Evolutionary conservation across 2,113 vertebrate genomes (phyloP).

Genomic region (Theristicus caerulescens): DNA sequence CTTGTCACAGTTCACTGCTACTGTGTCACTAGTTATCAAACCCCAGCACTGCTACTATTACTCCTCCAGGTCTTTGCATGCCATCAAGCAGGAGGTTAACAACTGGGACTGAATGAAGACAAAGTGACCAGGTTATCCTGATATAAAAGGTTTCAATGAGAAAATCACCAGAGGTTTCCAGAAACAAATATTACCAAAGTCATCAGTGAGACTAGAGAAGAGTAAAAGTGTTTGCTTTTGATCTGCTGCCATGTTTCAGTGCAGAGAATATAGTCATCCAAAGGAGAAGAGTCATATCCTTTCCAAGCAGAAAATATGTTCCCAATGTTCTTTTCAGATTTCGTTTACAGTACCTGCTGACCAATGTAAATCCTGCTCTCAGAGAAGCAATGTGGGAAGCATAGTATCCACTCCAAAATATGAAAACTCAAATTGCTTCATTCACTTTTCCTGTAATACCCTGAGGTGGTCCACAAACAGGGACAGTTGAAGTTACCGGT

Average conservation of each 20-base stretch:
- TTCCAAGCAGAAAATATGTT: background rate
- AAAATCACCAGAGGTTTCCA: background rate
- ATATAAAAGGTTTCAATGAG: background rate
- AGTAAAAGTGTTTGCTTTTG: background rate
- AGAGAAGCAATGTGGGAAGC: background rate
- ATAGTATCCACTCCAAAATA: background rate
- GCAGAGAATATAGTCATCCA: background rate
- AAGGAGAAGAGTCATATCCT: background rate
- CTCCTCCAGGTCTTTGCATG: background rate
- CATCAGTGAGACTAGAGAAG: background rate
- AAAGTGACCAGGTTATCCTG: background rate
- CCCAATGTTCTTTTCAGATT: background rate
- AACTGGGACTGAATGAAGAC: background rate
- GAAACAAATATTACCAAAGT: background rate
- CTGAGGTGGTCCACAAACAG: background rate
- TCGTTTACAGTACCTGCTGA: background rate
- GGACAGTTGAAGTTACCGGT: background rate
- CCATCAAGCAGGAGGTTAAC: background rate
- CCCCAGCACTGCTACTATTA: background rate
- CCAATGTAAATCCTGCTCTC: background rate
- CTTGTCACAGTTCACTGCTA: background rate
- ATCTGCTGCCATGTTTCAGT: background rate
- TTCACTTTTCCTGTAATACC: background rate
- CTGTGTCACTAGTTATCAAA: background rate
- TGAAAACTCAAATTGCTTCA: background rate